Evolutionary conservation across 2,113 vertebrate species (phyloP).

Genomic region (Uropsilus gracilis): DNA sequence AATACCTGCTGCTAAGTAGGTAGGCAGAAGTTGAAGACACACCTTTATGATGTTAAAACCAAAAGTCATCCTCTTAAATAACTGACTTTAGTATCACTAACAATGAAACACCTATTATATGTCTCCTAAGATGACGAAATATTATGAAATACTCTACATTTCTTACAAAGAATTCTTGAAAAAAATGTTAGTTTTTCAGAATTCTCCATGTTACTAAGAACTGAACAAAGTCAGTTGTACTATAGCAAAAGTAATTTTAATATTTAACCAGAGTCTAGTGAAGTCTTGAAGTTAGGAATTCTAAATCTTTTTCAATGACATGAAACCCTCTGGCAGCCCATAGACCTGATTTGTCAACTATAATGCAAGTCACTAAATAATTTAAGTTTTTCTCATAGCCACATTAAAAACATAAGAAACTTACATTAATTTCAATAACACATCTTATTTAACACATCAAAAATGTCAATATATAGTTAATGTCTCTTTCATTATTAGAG

Average conservation of each 20-base stretch:
- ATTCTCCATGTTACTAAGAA: neutral
- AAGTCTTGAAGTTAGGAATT: too few species aligned
- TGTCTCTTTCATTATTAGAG: neutral
- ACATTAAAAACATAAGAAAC: neutral
- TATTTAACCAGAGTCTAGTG: neutral
- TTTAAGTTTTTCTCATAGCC: neutral
- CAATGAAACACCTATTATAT: neutral
- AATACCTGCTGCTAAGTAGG: neutral
- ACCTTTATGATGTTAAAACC: neutral
- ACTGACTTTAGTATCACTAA: neutral
- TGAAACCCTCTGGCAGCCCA: neutral
- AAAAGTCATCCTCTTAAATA: neutral
- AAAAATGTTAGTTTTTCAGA: neutral
- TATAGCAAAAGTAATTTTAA: constrained; percentile 8
- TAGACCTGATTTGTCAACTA: neutral
- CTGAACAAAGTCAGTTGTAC: neutral
- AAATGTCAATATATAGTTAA: neutral
- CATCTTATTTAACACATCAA: neutral
- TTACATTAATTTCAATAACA: neutral
- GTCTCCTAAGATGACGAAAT: too few species aligned
- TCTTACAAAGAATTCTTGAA: constrained; percentile 9
- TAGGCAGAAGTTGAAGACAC: neutral
- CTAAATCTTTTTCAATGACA: neutral
- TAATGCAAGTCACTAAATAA: neutral
- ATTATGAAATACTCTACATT: neutral